Conservation (phyloP, 1,140 invertebrate species). For the Eueides isabella region DNA sequence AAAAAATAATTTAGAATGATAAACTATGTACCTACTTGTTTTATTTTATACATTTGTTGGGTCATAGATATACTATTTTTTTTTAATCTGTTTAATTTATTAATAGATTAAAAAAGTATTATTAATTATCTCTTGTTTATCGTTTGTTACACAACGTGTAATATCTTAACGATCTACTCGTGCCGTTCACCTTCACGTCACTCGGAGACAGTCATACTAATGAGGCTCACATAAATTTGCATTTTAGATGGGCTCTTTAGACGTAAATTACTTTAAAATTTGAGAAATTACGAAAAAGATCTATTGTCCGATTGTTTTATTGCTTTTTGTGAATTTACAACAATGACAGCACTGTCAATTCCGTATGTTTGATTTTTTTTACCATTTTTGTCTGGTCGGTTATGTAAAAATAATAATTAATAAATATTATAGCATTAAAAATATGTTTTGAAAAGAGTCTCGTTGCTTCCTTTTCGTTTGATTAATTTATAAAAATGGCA, state of each 20-base stretch:
- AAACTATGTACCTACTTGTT: no score
- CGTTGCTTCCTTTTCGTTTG: background rate
- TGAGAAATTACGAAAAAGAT: background rate
- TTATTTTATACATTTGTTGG: no score
- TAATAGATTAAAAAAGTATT: background rate
- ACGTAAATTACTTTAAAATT: background rate
- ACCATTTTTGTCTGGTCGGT: no score
- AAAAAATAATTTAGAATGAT: no score
- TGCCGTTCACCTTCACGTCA: slow-evolving; percentile 21
- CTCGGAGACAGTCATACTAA: slow-evolving; percentile 23
- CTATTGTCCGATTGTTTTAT: background rate
- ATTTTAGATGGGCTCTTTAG: slow-evolving; percentile 22
- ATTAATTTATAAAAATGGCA: background rate
- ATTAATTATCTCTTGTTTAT: slow-evolving; percentile 13
- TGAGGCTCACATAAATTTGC: slow-evolving; percentile 26
- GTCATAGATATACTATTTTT: no score
- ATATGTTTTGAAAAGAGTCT: background rate
- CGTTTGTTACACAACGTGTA: slow-evolving; percentile 11
- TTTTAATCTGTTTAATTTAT: no score
- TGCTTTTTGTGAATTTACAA: no score
- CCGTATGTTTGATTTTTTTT: no score
- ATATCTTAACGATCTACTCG: slow-evolving; percentile 1
- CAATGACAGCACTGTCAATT: no score
- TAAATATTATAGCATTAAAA: no score
- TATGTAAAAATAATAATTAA: background rate